Conservation (phyloP, 1,140 invertebrate genomes). For the Drosophila guanche region DNA sequence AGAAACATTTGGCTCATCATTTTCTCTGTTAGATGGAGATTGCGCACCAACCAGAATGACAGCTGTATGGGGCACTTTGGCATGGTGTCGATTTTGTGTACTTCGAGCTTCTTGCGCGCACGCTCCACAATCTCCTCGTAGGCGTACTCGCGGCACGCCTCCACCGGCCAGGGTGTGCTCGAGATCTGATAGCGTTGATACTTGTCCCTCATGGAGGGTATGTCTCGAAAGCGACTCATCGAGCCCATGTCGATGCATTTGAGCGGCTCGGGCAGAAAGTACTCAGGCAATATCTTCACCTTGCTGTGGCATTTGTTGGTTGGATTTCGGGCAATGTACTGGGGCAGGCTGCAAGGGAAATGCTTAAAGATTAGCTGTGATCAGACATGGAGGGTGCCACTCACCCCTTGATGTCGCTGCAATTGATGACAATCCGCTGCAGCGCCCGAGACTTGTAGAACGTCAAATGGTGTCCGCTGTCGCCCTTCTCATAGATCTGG, state of each 20-base stretch:
- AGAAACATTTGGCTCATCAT: slow-evolving; percentile 88
- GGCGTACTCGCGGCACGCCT: slow-evolving; percentile 88
- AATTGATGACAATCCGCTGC: slow-evolving; percentile 75
- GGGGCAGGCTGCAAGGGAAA: slow-evolving; percentile 46
- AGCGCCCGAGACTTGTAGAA: slow-evolving; percentile 74
- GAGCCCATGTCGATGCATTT: slow-evolving; percentile 84
- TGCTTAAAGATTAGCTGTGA: neutral
- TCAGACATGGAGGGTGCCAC: neutral
- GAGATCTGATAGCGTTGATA: slow-evolving; percentile 83
- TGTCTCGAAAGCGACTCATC: slow-evolving; percentile 83
- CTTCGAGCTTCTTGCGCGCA: slow-evolving; percentile 68
- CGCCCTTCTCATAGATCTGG: slow-evolving; percentile 79
- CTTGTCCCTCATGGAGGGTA: slow-evolving; percentile 65
- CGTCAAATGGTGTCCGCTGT: slow-evolving; percentile 53
- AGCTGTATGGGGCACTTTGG: slow-evolving; percentile 88
- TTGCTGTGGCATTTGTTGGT: slow-evolving; percentile 83
- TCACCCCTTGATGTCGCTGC: slow-evolving; percentile 67
- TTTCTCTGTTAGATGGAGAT: slow-evolving; percentile 83
- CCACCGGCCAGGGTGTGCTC: slow-evolving; percentile 85
- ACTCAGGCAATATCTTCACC: slow-evolving; percentile 88
- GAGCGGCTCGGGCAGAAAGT: slow-evolving; percentile 84
- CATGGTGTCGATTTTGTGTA: slow-evolving; percentile 84
- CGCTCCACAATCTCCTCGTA: slow-evolving; percentile 84
- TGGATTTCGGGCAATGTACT: slow-evolving; percentile 70
- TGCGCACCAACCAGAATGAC: slow-evolving; percentile 90